phyloP scores from a whole-genome alignment of 92 coral and sea anemone species.

The Heliopora coerulea region DNA sequence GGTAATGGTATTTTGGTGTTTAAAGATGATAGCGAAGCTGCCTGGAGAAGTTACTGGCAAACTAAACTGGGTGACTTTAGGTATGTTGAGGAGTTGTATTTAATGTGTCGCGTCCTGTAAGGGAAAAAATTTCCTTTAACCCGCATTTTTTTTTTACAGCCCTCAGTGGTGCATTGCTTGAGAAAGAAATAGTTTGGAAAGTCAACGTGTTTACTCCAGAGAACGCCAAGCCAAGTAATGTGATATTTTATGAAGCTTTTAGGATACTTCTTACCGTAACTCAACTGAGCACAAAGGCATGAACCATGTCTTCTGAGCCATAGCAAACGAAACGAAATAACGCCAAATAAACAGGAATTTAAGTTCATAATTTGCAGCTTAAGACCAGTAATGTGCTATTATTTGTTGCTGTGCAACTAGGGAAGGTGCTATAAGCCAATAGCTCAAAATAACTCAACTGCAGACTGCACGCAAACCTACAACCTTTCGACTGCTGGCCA shows the following conservation, averaged over 20 bases:
- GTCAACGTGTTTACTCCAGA: conserved; percentile 51
- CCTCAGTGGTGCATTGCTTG: conserved; percentile 26
- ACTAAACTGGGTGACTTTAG: conserved; percentile 60
- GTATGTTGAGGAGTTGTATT: conserved; percentile 41
- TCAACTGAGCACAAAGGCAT: too few species aligned
- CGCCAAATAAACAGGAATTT: too few species aligned
- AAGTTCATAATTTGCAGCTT: too few species aligned
- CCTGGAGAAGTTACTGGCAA: conserved; percentile 41
- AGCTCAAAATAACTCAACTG: too few species aligned
- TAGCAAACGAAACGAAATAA: too few species aligned
- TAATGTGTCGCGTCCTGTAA: neutral
- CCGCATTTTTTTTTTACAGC: conserved; percentile 38
- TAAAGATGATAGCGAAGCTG: conserved; percentile 65
- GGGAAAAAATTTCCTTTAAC: neutral
- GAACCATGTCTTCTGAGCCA: too few species aligned
- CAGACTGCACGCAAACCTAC: too few species aligned
- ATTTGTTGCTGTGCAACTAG: too few species aligned
- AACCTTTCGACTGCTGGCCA: too few species aligned
- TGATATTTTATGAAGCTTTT: neutral
- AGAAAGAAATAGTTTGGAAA: conserved; percentile 62
- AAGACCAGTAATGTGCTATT: too few species aligned
- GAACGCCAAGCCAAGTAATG: conserved; percentile 32
- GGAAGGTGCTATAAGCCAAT: too few species aligned
- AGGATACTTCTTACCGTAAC: neutral
- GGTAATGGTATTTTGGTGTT: neutral